These are phyloP conservation scores for Lates calcarifer DNA, from an alignment of 2,113 vertebrate genomes.

Conservation along the genomic window DNA sequence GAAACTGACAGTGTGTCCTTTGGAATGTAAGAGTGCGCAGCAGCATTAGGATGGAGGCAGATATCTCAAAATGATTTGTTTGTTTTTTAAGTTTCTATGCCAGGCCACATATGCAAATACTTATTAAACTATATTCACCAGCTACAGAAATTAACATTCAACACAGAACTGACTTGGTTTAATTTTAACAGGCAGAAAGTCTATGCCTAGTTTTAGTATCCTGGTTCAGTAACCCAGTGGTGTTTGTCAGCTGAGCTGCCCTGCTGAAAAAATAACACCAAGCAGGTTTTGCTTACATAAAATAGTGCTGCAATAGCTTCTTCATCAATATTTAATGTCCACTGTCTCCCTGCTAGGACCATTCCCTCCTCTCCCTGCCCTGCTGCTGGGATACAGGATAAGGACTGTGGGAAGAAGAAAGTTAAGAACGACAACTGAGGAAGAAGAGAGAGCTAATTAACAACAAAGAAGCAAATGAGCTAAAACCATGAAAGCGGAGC, in stretches of 20 bases:
- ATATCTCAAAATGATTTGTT: too few species aligned
- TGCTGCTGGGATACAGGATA: constrained; percentile 32
- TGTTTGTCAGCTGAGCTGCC: constrained; percentile 33
- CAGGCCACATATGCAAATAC: not conserved
- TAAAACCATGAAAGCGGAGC: not conserved
- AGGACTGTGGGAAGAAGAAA: constrained; percentile 15
- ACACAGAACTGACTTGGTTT: not conserved
- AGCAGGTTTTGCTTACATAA: constrained; percentile 48
- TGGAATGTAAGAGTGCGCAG: too few species aligned
- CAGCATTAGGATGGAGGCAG: too few species aligned
- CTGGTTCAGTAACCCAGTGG: not conserved
- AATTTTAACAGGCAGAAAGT: not conserved
- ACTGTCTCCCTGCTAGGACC: constrained; percentile 20
- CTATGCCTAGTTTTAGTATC: not conserved
- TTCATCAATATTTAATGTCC: constrained; percentile 57
- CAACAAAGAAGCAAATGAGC: not conserved
- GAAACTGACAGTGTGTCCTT: too few species aligned
- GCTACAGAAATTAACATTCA: not conserved
- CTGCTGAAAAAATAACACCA: constrained; percentile 10
- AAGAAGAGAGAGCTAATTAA: constrained; percentile 22
- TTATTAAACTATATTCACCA: too few species aligned
- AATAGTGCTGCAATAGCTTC: constrained; percentile 39
- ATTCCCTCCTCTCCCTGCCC: not conserved
- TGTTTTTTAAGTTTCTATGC: not conserved
- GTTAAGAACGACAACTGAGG: not conserved